Evolutionary conservation across 2,113 vertebrate species (phyloP).

Genomic region (Uria aalge): DNA sequence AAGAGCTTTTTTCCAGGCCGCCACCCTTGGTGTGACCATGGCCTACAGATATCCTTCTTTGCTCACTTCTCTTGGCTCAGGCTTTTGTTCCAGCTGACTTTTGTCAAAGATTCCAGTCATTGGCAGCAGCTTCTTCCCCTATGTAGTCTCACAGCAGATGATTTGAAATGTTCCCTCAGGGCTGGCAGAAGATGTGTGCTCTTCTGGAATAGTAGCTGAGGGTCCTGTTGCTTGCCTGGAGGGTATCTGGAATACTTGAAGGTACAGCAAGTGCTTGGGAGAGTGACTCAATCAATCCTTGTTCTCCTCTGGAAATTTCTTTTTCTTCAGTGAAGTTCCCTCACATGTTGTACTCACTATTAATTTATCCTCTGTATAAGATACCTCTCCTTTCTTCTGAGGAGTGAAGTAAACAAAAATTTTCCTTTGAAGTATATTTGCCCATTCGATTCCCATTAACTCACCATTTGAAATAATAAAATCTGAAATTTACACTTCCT

Average conservation of each 20-base stretch:
- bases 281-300: background rate
- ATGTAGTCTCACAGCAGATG: background rate
- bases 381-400: background rate
- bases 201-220: background rate
- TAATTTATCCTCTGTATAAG: background rate
- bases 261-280: background rate
- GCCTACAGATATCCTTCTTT: background rate
- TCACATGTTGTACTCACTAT: background rate
- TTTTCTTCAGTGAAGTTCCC: background rate
- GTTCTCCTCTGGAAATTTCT: background rate
- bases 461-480: background rate
- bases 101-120: background rate
- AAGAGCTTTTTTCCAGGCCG: background rate
- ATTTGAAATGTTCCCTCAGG: background rate
- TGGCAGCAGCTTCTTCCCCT: background rate
- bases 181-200: background rate
- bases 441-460: background rate
- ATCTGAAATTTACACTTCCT: background rate
- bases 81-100: background rate
- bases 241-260: background rate
- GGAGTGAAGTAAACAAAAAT: background rate
- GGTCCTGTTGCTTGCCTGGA: background rate
- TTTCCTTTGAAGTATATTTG: background rate
- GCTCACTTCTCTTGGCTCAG: background rate
- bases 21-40: rapidly evolving